Percentiles rank a stretch among this genome's conserved stretches.
phyloP scores from a whole-genome alignment of 2,113 vertebrate genomes.

The Chamaetylas fuelleborni region DNA sequence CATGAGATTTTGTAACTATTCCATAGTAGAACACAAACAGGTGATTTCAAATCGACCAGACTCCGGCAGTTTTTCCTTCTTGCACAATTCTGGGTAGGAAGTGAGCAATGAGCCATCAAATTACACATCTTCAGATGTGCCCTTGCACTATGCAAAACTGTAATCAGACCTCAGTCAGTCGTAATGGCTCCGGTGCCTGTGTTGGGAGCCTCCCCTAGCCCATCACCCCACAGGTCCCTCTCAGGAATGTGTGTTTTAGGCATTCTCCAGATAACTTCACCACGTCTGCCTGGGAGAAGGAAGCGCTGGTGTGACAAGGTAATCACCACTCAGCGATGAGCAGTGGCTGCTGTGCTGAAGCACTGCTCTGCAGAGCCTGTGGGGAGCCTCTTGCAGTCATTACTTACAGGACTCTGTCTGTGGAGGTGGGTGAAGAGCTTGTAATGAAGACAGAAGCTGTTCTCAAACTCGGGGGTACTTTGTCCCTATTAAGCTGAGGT shows the following conservation, averaged over 20 bases:
- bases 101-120: slow-evolving; percentile 43
- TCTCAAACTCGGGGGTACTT: background rate
- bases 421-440: slow-evolving; percentile 4
- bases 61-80: background rate
- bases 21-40: slow-evolving; percentile 5
- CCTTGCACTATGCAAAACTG: slow-evolving; percentile 29
- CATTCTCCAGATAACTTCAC: background rate
- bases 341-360: background rate
- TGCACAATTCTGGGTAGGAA: background rate
- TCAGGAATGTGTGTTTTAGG: background rate
- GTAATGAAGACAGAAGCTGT: slow-evolving; percentile 12
- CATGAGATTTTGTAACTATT: background rate
- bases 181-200: background rate
- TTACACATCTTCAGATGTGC: slow-evolving; percentile 12
- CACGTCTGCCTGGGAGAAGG: background rate
- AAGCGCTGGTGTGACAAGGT: slow-evolving; percentile 1
- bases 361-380: background rate
- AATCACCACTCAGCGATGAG: background rate
- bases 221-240: background rate
- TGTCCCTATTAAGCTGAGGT: background rate
- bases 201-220: background rate
- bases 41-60: slow-evolving; percentile 23
- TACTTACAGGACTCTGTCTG: background rate
- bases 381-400: background rate
- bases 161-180: background rate